phyloP scores from a whole-genome alignment of 64 coral and sea anemone species.

The Catalaphyllia jardinei region DNA sequence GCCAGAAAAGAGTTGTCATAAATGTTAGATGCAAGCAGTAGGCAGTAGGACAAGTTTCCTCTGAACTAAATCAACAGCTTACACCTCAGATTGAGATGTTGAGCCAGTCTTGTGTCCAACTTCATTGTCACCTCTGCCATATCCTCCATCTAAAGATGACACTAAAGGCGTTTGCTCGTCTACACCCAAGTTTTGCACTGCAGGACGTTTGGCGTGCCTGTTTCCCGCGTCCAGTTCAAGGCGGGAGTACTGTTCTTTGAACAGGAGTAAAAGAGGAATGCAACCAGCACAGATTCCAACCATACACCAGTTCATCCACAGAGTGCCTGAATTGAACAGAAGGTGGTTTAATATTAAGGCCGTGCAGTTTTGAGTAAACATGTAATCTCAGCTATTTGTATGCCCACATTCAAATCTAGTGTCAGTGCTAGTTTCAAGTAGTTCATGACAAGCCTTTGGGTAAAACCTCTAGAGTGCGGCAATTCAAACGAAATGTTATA shows the following conservation, averaged over 20 bases:
- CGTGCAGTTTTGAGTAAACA: neutral
- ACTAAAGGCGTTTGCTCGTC: constrained; percentile 20
- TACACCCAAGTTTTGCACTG: neutral
- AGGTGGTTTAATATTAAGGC: neutral
- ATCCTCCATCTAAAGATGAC: neutral
- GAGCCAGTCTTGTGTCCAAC: neutral
- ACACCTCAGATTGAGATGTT: neutral
- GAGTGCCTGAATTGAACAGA: constrained; percentile 53
- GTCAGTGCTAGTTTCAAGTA: too few relatives aligned
- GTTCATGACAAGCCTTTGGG: too few relatives aligned
- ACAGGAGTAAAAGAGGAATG: constrained; percentile 77
- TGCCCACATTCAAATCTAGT: too few relatives aligned
- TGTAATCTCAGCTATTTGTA: too few relatives aligned
- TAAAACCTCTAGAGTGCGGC: too few relatives aligned
- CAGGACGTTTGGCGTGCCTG: neutral
- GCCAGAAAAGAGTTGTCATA: too few relatives aligned
- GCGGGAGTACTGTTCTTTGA: constrained; percentile 77
- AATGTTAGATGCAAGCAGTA: too few relatives aligned
- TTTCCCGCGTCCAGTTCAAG: constrained; percentile 61
- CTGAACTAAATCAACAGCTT: neutral
- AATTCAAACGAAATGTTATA: too few relatives aligned
- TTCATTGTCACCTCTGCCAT: neutral
- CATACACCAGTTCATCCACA: constrained; percentile 97
- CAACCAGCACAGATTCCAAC: constrained; percentile 79
- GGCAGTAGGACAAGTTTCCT: neutral